phyloP scores from a whole-genome alignment of 1,140 invertebrate genomes.

The Choristoneura fumiferana region DNA sequence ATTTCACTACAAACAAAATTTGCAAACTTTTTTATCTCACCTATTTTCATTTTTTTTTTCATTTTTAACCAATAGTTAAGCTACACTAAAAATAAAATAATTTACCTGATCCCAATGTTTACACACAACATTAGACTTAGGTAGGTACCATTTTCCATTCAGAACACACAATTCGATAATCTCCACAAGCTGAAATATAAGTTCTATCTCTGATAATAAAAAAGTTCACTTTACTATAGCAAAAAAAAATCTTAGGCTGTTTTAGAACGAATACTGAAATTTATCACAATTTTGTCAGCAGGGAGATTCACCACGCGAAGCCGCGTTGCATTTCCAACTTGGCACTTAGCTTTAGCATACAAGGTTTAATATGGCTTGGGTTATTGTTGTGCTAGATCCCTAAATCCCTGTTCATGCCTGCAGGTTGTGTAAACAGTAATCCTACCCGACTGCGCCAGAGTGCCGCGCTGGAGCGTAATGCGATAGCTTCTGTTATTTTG shows the following conservation, averaged over 20 bases:
- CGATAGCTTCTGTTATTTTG: slow-evolving; percentile 37
- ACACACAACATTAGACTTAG: slow-evolving; percentile 11
- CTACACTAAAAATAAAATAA: slow-evolving; percentile 17
- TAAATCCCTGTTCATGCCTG: slow-evolving; percentile 41
- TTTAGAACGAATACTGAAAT: not conserved
- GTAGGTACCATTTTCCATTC: slow-evolving; percentile 4
- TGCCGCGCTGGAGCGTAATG: slow-evolving; percentile 36
- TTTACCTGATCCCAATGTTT: slow-evolving; percentile 13
- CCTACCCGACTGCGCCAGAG: slow-evolving; percentile 36
- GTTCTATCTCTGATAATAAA: not conserved
- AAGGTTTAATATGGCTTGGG: not conserved
- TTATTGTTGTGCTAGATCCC: slow-evolving; percentile 21
- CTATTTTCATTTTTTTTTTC: too few species aligned
- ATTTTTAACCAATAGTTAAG: too few species aligned
- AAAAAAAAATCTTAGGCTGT: not conserved
- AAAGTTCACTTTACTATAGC: not conserved
- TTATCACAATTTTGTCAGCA: slow-evolving; percentile 1
- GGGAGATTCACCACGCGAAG: not conserved
- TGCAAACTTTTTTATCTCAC: too few species aligned
- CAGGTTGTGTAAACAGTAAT: slow-evolving; percentile 63
- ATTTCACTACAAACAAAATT: too few species aligned
- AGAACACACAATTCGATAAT: not conserved
- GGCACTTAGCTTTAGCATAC: not conserved
- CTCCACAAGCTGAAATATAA: not conserved
- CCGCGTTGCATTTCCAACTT: not conserved